Base-by-base conservation (phyloP, 2,113 vertebrate species). In the Brachirus orientalis region DNA sequence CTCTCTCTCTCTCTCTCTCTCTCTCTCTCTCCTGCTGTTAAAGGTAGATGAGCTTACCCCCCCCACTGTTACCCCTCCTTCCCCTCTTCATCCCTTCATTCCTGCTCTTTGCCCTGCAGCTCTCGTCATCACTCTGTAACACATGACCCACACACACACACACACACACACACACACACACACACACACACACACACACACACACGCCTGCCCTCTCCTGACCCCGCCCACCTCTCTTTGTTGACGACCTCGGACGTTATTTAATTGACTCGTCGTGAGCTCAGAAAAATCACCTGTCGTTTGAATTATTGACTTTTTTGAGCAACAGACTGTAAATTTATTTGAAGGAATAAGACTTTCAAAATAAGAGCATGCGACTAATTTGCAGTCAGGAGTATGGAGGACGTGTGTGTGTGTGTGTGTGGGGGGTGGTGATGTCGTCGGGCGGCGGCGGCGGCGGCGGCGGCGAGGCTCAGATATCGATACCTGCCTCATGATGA, bases 401-500 rank as follows among this genome's bases (percentile, higher is more conserved):
- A 28, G 28, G 28, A 28, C 28, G 28, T 28, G 28, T 28, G 28
- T 28, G 22, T 28, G 28, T 28, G 28, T 28, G 28, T 28, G 28
- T 4, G 28, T 28, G 48, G 57, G 90, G 9, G 9, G 12, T 3
- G 9, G 9, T 8, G 38, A 8, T 37, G 36, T 7, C 10, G 36
- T 7, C 10, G 36, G 93, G 94, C 94, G 94, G 91, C 95, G 96
- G 95, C 94, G 94, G 94, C 85, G 93, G 94, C 94, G 94, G 91
- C 95, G 96, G 95, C 94, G 94, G 94, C 85, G 81, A 92, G 89
- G 92, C 93, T 95, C 95, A 95, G 93, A 94, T 95, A 95, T 94
- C 94, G 93, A 95, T 95, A 96, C 88, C 90, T 94, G 93, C 91
- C 90, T 90, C 91, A 91, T 96, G 95, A 96, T 95, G 95, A 96